These are phyloP conservation scores for Atopsyche davidsoni DNA, from an alignment of 1,140 invertebrate species.

Conservation along the genomic window DNA sequence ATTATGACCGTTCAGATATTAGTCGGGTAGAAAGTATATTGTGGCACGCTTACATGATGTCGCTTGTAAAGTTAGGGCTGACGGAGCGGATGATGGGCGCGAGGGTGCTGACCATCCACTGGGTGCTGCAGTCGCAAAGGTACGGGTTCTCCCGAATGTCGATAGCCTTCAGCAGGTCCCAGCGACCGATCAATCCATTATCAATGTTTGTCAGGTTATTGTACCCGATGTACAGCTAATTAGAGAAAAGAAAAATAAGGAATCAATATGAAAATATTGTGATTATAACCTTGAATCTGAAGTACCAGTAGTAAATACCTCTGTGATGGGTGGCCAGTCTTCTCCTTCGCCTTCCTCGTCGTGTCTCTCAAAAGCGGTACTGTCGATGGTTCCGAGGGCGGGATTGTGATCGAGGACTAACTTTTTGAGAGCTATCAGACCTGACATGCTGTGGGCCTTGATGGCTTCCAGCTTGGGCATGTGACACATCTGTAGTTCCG, in stretches of 20 bases:
- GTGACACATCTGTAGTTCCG: slow-evolving; percentile 57
- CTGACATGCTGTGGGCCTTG: slow-evolving; percentile 45
- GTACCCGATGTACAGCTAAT: slow-evolving; percentile 59
- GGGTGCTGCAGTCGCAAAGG: slow-evolving; percentile 68
- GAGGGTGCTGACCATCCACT: slow-evolving; percentile 61
- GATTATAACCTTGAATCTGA: neutral
- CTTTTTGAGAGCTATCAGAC: slow-evolving; percentile 46
- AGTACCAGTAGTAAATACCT: slow-evolving; percentile 44
- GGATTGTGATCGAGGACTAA: slow-evolving; percentile 54
- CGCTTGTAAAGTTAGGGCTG: slow-evolving; percentile 32
- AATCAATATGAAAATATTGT: neutral
- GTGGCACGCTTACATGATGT: slow-evolving; percentile 25
- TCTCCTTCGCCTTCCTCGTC: slow-evolving; percentile 43
- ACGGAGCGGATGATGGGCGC: slow-evolving; percentile 42
- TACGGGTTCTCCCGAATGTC: slow-evolving; percentile 65
- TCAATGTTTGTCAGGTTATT: slow-evolving; percentile 62
- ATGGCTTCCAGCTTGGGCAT: slow-evolving; percentile 55
- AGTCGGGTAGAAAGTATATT: too few relatives aligned
- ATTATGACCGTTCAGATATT: too few relatives aligned
- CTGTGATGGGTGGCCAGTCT: slow-evolving; percentile 54
- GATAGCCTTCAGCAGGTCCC: slow-evolving; percentile 59
- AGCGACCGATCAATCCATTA: slow-evolving; percentile 51
- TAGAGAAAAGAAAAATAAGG: too few relatives aligned
- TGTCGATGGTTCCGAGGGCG: slow-evolving; percentile 50
- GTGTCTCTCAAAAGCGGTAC: slow-evolving; percentile 40